Evolutionary conservation across 2,888 invertebrate genomes (phyloP), one percentile per base, ranked within the genome.

Genomic region (Eristalis pertinax): DNA sequence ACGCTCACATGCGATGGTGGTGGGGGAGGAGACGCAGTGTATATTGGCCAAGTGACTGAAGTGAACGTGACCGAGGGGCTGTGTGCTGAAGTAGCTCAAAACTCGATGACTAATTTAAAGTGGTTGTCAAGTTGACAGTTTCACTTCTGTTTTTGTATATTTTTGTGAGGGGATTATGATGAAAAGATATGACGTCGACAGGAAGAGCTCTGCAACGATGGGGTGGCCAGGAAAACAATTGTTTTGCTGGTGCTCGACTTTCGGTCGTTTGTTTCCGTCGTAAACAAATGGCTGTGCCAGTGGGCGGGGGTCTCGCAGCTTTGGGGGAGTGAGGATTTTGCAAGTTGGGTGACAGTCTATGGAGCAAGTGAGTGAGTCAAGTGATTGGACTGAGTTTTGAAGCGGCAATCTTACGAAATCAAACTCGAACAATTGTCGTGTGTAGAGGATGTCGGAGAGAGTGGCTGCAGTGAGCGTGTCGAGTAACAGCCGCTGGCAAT

Each of bases 81-180:
- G 43, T 7, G 32, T 22, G 63, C 38, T 38, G 63, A 35, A 60
- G 75, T 50, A 65, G 76, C 70, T 75, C 64, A 76, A 60, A 72
- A 70, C 43, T 82, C 65, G 70, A 82, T 82, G 81, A 82, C 75
- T 82, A 82, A 81, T 81, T 81, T 75, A 32, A 75, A 70, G 70
- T 76, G 64, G 32, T 70, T 64, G 69, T 62, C 69, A 62, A 62
- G 73, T 68, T 80, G 67, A 68, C 29, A 72, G 41, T 26, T 43
- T 1, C 43, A 26, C 56, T 65, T 65, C 38, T 11, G 38, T 7
- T 63, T 29, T 63, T 24, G 32, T 15, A 7, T 8, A 4, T 29
- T 63, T 15, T 29, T 29, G 29, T 63, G 32, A 29, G n/a, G n/a
- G 50, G 65, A 22, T 32, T 32, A 64, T 24, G 32, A 26, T 8